Percentiles rank a stretch among this genome's conserved stretches.
Evolutionary conservation across 2,797 vertebrate species (phyloP).

Genomic region (Catharus ustulatus): DNA sequence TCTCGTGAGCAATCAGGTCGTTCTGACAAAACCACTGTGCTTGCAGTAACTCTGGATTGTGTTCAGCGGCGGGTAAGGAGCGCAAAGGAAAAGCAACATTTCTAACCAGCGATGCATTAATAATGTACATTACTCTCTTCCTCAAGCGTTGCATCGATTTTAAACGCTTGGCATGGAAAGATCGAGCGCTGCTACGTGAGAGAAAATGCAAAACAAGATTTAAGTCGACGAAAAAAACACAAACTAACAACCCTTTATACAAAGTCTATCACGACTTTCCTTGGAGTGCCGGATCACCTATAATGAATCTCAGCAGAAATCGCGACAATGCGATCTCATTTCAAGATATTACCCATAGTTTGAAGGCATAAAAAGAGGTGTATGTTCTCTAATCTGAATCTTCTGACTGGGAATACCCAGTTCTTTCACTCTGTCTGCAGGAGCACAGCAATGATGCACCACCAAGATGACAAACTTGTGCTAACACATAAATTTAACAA

Average conservation of each 20-base stretch:
- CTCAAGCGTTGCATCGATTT: not conserved
- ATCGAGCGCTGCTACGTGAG: fast-evolving
- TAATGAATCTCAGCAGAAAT: fast-evolving
- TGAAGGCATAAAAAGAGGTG: not conserved
- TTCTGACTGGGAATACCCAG: not conserved
- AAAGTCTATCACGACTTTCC: fast-evolving
- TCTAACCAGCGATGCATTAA: not conserved
- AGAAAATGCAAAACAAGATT: fast-evolving
- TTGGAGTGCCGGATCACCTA: fast-evolving
- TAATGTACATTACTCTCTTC: fast-evolving
- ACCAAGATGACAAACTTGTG: not conserved
- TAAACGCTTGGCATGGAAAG: not conserved
- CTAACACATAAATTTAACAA: not conserved
- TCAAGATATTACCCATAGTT: not conserved
- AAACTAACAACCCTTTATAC: not conserved
- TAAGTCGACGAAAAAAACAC: fast-evolving
- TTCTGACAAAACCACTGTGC: not conserved
- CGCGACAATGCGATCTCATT: fast-evolving
- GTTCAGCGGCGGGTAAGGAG: not conserved
- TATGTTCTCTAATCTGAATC: fast-evolving
- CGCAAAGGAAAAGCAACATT: not conserved
- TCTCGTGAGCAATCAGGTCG: not conserved
- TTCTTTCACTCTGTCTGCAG: not conserved
- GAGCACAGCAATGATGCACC: fast-evolving
- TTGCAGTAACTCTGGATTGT: not conserved